These are phyloP conservation scores for Melinaea marsaeus DNA, from an alignment of 2,888 invertebrate species.

Conservation along the genomic window DNA sequence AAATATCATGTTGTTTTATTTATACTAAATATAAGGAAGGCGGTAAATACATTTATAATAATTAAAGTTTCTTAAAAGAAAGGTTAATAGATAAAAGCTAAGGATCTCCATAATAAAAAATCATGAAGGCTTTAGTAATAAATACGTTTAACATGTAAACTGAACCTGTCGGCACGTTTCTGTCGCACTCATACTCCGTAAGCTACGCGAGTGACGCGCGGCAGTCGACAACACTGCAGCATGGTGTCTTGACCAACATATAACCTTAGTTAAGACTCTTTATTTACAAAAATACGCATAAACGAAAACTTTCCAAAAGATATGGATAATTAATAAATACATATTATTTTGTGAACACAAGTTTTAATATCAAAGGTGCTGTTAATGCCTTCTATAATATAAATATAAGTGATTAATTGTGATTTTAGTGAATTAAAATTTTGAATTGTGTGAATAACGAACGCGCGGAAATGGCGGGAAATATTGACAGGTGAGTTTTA, in stretches of 20 bases:
- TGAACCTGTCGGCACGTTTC: background rate
- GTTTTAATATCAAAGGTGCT: constrained; percentile 34
- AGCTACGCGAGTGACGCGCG: constrained; percentile 25
- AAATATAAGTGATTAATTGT: constrained; percentile 33
- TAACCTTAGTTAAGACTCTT: constrained; percentile 32
- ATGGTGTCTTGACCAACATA: constrained; percentile 45
- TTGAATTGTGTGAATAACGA: constrained; percentile 53
- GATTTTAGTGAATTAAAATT: constrained; percentile 32
- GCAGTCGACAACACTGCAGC: constrained; percentile 42
- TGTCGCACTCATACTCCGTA: background rate
- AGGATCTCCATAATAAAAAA: too few species aligned
- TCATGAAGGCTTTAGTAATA: too few species aligned
- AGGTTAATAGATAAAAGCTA: too few species aligned
- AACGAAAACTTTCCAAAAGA: constrained; percentile 12
- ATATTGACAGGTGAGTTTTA: constrained; percentile 41
- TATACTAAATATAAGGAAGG: background rate
- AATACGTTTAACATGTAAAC: background rate
- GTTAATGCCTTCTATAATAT: constrained; percentile 32
- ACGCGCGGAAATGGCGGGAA: constrained; percentile 46
- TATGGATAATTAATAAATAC: constrained; percentile 19
- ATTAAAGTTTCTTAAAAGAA: too few species aligned
- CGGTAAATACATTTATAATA: background rate
- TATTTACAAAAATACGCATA: constrained; percentile 22
- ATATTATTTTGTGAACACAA: constrained; percentile 11
- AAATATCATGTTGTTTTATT: too few species aligned